phyloP scores from a whole-genome alignment of 2,888 invertebrate species.

The Scaptomyza reducta region DNA sequence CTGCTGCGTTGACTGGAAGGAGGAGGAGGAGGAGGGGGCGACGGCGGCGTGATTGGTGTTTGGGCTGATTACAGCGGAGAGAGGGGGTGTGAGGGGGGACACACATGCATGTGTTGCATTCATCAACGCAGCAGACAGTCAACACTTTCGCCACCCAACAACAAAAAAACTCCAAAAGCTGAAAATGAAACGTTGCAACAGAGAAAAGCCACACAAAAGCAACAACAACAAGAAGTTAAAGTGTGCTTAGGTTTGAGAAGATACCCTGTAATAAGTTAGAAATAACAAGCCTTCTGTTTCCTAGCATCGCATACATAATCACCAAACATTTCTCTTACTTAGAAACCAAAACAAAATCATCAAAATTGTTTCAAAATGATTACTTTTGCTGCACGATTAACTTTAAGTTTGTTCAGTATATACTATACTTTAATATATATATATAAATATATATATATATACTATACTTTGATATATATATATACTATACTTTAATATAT shows the following conservation, averaged over 20 bases:
- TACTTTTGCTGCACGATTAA: too few relatives aligned
- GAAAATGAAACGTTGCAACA: constrained; percentile 70
- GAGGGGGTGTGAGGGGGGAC: constrained; percentile 14
- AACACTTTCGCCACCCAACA: constrained; percentile 51
- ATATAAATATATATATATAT: too few relatives aligned
- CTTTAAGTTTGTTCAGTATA: too few relatives aligned
- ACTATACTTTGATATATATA: too few relatives aligned
- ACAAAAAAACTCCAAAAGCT: constrained; percentile 27
- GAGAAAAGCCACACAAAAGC: constrained; percentile 48
- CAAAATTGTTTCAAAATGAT: background rate
- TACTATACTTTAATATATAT: too few relatives aligned
- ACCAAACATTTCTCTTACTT: too few relatives aligned
- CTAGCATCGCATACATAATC: too few relatives aligned
- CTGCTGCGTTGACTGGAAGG: constrained; percentile 58
- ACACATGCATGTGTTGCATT: constrained; percentile 79
- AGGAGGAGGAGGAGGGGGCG: background rate
- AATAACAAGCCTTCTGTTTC: too few relatives aligned
- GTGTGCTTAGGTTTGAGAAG: background rate
- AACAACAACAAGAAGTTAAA: constrained; percentile 6
- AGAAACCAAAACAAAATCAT: too few relatives aligned
- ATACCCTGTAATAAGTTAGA: constrained; percentile 5
- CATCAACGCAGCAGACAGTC: constrained; percentile 59
- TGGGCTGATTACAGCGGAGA: background rate
- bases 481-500: too few relatives aligned
- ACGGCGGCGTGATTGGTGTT: background rate